Evolutionary conservation across 2,888 invertebrate species (phyloP).

Genomic region (Perizoma affinitatum): DNA sequence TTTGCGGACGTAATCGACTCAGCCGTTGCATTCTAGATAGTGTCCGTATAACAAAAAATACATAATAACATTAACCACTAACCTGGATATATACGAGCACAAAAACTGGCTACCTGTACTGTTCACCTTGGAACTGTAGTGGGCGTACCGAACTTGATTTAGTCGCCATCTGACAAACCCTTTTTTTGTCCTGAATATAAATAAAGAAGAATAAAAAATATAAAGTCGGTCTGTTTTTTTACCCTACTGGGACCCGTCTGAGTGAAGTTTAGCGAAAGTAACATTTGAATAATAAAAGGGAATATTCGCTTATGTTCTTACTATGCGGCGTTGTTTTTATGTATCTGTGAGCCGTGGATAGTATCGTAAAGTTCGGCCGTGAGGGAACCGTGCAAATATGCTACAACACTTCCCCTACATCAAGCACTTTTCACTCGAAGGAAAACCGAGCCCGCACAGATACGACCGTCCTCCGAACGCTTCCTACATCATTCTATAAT

Average conservation of each 20-base stretch:
- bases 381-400: conserved; percentile 50
- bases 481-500: conserved; percentile 80
- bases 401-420: conserved; percentile 40
- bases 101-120: conserved; percentile 68
- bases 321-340: conserved; percentile 58
- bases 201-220: conserved; percentile 73
- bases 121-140: conserved; percentile 75
- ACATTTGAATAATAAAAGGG: conserved; percentile 75
- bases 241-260: conserved; percentile 62
- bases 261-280: conserved; percentile 72
- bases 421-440: conserved; percentile 32
- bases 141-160: conserved; percentile 79
- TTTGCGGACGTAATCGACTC: conserved; percentile 54
- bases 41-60: conserved; percentile 27
- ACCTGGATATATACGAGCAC: conserved; percentile 52
- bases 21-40: conserved; percentile 58
- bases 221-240: conserved; percentile 64
- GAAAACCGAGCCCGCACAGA: conserved; percentile 31
- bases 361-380: conserved; percentile 55
- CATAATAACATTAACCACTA: conserved; percentile 27
- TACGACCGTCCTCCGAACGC: conserved; percentile 57
- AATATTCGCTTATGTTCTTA: conserved; percentile 64
- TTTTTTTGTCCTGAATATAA: conserved; percentile 82
- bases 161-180: conserved; percentile 80
- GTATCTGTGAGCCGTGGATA: conserved; percentile 49